phyloP scores from a whole-genome alignment of 2,797 vertebrate genomes.

The Coregonus ussuriensis region DNA sequence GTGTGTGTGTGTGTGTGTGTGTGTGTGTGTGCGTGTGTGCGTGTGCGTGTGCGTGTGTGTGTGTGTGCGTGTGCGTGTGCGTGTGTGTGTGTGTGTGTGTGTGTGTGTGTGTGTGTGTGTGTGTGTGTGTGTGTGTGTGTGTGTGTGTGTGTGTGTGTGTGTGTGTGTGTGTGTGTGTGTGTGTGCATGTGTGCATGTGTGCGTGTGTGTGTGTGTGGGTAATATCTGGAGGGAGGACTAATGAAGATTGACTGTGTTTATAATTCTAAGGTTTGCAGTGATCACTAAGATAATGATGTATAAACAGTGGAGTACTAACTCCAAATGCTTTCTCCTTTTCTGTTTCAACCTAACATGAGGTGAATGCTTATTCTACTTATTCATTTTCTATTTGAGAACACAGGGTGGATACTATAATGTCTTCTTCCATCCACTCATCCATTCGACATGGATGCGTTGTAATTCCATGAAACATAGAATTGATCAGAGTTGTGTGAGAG shows the following conservation, averaged over 20 bases:
- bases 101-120: slow-evolving; percentile 74
- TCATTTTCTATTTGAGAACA: background rate
- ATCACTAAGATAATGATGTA: slow-evolving; percentile 75
- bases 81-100: slow-evolving; percentile 59
- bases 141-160: slow-evolving; percentile 76
- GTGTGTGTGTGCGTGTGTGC: slow-evolving; percentile 75
- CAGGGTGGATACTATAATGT: background rate
- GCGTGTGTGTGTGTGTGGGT: slow-evolving; percentile 75
- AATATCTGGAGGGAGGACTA: slow-evolving; percentile 75
- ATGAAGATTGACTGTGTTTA: slow-evolving; percentile 79
- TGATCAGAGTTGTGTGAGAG: slow-evolving; percentile 20
- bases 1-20: slow-evolving; percentile 59
- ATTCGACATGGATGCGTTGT: background rate
- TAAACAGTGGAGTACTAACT: slow-evolving; percentile 54
- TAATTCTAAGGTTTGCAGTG: slow-evolving; percentile 77
- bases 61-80: slow-evolving; percentile 67
- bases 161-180: slow-evolving; percentile 75
- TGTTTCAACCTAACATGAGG: background rate
- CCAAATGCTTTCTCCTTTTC: slow-evolving; percentile 56
- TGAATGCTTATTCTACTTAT: too few species aligned
- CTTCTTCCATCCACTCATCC: background rate
- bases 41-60: slow-evolving; percentile 75
- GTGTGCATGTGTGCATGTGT: slow-evolving; percentile 53
- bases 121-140: slow-evolving; percentile 62
- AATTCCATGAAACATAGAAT: background rate